Evolutionary conservation across 2,797 vertebrate genomes (phyloP), one percentile per base, ranked within the genome.

Genomic region (Kryptolebias ocellatus): DNA sequence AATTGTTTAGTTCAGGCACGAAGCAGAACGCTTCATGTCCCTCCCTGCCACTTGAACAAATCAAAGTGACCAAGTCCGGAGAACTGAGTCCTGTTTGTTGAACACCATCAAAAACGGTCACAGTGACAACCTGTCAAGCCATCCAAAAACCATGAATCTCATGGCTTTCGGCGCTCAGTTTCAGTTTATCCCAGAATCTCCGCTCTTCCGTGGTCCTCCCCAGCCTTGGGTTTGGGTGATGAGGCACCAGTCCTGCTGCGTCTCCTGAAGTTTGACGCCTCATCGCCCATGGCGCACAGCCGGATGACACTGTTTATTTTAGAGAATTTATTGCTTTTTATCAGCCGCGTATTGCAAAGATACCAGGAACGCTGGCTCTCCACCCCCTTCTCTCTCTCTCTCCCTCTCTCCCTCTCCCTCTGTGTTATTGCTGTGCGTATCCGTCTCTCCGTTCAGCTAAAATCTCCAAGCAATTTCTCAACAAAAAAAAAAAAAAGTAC

Each of bases 201-300:
- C 53, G 52, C 64, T 79, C 39, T 67, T 59, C 78, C 64, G 57
- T 74, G 80, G 56, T 86, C 79, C 77, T 74, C 70, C 64, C 44
- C 79, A 64, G 83, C 87, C 83, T 84, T 59, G 80, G 79, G 54
- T 81, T 71, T 70, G 51, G 84, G 71, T 73, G 81, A 83, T 60
- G 75, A 89, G 75, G 77, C 80, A 57, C 90, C 80, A 68, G 86
- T 86, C 57, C 78, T 78, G 80, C 80, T 80, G 86, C 88, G 87
- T 82, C 85, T 81, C 90, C 90, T 82, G 84, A 94, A 94, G 87
- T 94, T 94, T 90, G 84, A 85, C 80, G 84, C 81, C 83, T 86
- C 86, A 79, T 89, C 88, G 82, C 82, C 84, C 93, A 94, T 94
- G 54, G 90, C 91, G 88, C 90, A 88, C 76, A 51, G 29, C 53